A percentile compares a stretch with the other conserved stretches of the same genome.
Evolutionary conservation across 2,797 vertebrate species (phyloP).

Genomic region (Sciurus carolinensis): DNA sequence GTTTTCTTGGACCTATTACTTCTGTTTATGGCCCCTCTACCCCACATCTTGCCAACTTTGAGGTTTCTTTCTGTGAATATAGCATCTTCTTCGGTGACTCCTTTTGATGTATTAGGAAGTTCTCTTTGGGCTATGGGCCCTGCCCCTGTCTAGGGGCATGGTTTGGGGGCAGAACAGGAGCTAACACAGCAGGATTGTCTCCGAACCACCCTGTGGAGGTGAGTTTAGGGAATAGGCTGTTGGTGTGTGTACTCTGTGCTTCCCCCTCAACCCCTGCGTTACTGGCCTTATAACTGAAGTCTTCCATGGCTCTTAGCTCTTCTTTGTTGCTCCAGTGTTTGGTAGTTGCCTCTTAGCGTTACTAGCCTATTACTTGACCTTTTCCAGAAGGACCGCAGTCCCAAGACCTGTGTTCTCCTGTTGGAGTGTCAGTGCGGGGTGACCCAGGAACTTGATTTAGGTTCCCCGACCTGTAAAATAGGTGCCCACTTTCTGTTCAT

Average conservation of each 20-base stretch:
- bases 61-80: conserved; percentile 11
- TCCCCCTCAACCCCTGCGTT: not conserved
- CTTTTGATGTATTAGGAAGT: conserved; percentile 57
- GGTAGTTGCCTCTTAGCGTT: not conserved
- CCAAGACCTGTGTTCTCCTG: conserved; percentile 23
- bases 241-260: not conserved
- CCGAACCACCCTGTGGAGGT: not conserved
- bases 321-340: not conserved
- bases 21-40: not conserved
- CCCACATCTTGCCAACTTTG: conserved; percentile 3
- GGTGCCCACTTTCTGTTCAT: not conserved
- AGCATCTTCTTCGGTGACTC: not conserved
- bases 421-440: not conserved
- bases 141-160: not conserved
- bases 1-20: not conserved
- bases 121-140: not conserved
- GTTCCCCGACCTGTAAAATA: not conserved
- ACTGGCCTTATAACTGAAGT: not conserved
- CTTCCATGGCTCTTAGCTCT: not conserved
- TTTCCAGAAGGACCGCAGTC: conserved; percentile 6
- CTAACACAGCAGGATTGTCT: not conserved
- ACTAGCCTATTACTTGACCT: conserved; percentile 35
- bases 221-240: not conserved
- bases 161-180: conserved; percentile 9
- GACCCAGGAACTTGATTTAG: conserved; percentile 44